These are phyloP conservation scores for Premnoplex brunnescens DNA, from an alignment of 2,797 vertebrate species.

Conservation along the genomic window DNA sequence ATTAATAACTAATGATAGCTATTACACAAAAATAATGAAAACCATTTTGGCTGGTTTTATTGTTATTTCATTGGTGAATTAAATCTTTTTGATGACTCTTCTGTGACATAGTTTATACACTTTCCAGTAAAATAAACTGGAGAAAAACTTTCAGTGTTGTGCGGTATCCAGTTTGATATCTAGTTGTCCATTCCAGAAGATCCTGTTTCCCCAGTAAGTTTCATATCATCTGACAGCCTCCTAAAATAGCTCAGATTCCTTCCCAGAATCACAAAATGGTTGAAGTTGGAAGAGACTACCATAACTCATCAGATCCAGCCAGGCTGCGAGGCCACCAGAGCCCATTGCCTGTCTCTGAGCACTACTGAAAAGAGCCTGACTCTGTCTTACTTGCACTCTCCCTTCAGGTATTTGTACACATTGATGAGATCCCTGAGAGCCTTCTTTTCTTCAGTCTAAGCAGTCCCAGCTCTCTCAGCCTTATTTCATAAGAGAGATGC, in stretches of 20 bases:
- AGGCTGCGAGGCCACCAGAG: background rate
- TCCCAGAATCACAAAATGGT: background rate
- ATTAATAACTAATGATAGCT: background rate
- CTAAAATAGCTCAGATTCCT: background rate
- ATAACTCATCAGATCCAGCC: background rate
- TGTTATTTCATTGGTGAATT: background rate
- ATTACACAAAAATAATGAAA: background rate
- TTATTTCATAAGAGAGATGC: background rate
- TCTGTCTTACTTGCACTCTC: background rate
- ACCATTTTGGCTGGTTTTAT: background rate
- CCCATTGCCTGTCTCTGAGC: background rate
- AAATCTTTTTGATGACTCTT: background rate
- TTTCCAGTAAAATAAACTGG: background rate
- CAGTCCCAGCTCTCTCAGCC: background rate
- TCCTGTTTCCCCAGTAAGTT: background rate
- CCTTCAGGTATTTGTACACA: background rate
- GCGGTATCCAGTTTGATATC: background rate
- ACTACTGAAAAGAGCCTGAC: background rate
- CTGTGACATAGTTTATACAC: background rate
- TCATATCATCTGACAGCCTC: background rate
- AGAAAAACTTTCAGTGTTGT: background rate
- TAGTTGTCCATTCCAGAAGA: background rate
- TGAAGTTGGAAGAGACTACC: background rate
- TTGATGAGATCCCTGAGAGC: background rate
- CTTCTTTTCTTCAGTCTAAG: background rate